Evolutionary conservation across 2,888 invertebrate genomes (phyloP), one percentile per base, ranked within the genome.

Genomic region (Dione juno): DNA sequence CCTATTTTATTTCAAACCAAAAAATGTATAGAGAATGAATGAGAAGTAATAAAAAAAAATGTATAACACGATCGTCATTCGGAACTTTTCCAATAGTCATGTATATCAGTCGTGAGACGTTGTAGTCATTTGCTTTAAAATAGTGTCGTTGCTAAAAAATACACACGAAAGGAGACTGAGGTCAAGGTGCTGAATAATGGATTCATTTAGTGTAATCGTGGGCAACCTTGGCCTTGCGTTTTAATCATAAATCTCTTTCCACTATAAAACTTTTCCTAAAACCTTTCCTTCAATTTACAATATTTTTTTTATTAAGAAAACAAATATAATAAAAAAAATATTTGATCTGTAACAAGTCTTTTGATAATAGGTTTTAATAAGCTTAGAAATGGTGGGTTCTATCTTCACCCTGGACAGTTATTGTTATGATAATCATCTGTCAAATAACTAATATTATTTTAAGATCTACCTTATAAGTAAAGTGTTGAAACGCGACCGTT

Each of bases 71-170:
- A 35, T 16, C 40, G 16, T 11, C 9, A 41, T 54, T 66, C 59
- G 43, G 40, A 43, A n/a, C 40, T 64, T 16, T 64, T 64, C 64
- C 50, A 48, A 65, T 14, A 19, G 37, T 45, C 50, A 59, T 76
- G 85, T 83, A 84, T 87, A 86, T 88, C 87, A 87, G 77, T 73
- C 88, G 86, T 88, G 87, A 87, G 77, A 73, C 82, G 83, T 82
- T 84, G 77, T 78, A 76, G 79, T 86, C 86, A 85, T 77, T 81
- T 78, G 81, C 28, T 84, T 84, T 81, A 84, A 85, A 87, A 85
- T 84, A 85, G 82, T 82, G 80, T 54, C 66, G 66, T 73, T 78
- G 80, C 75, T 82, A 82, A 87, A 85, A 85, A 80, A 79, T 80
- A 84, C 87, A 84, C 78, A 77, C 21, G 77, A 70, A 77, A 77